Conservation (phyloP, 92 coral and sea anemone species). For the Zoanthus sociatus region DNA sequence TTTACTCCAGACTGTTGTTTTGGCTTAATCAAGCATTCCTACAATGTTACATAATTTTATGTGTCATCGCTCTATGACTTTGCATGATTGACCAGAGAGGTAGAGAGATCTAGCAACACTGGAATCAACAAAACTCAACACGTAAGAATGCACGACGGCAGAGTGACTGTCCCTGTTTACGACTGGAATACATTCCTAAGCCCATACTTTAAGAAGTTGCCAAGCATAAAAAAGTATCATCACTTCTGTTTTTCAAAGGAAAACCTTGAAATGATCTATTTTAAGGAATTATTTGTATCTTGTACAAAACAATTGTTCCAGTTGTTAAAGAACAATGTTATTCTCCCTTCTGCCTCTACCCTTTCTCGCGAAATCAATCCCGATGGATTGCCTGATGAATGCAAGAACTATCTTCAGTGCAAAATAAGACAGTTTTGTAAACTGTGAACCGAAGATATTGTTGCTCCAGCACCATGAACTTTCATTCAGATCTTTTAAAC, state of each 20-base stretch:
- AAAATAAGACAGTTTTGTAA: slow-evolving; percentile 6
- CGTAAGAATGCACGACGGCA: neutral
- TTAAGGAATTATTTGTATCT: neutral
- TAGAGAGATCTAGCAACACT: neutral
- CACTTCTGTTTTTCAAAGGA: slow-evolving; percentile 3
- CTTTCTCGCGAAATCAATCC: neutral
- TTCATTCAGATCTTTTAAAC: too few species aligned
- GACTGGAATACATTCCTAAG: neutral
- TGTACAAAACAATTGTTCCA: neutral
- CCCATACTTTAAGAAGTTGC: neutral
- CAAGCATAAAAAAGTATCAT: neutral
- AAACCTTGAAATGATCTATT: neutral
- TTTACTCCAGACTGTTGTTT: slow-evolving; percentile 19
- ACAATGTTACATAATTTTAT: neutral
- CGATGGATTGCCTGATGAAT: slow-evolving; percentile 1
- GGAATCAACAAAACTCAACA: neutral
- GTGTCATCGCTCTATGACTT: neutral
- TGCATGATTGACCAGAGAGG: neutral
- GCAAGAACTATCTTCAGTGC: slow-evolving; percentile 32
- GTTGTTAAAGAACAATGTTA: slow-evolving; percentile 28
- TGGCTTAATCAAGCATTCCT: neutral
- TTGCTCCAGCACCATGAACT: neutral
- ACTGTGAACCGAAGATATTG: slow-evolving; percentile 17
- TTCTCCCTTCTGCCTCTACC: slow-evolving; percentile 21
- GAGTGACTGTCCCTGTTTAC: neutral